Evolutionary conservation across 92 coral and sea anemone species (phyloP), one percentile per base, ranked within the genome.

Genomic region (Parazoanthus swiftii): DNA sequence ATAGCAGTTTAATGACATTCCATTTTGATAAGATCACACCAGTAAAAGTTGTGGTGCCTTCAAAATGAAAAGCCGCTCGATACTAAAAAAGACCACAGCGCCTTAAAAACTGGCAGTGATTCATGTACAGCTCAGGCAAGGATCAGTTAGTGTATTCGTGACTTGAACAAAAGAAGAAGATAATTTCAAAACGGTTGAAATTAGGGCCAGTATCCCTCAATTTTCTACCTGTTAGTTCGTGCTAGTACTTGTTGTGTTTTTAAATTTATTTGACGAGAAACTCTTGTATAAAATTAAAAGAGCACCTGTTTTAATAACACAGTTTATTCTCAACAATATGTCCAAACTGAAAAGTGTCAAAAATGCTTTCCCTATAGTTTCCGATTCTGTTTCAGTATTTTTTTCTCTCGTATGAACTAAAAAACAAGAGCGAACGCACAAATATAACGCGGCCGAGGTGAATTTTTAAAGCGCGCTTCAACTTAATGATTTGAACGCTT

Each of bases 151-250:
- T 10, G 10, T 68, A 43, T 63, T 18, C 7, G 8, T 3, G 11
- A 15, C 33, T 44, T 67, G n/a, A 43, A 68, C 2, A 26, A 68
- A 8, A 8, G 38, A 43, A 43, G 21, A 44, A 43, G 23, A 20
- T 20, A 15, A 7, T 29, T 20, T 23, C 80, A 25, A 36, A 71
- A 20, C 25, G 46, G n/a, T 50, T 35, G 26, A 39, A 42, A 42
- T 51, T 42, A 71, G 16, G 3, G 26, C 51, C 79, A 5, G 79
- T 39, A 43, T 37, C 4, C 15, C 51, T 18, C 66, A 84, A 48
- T 84, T 70, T 70, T 84, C 54, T 13, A 70, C 78, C 87, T 43
- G 87, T 46, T 36, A 46, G 14, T 14, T 84, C 46, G 5, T 29
- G 9, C 76, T 14, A 71, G 26, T 54, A 56, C 85, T 46, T 35